Conservation (phyloP, 2,888 invertebrate genomes). For the Folsomia manolachei region DNA sequence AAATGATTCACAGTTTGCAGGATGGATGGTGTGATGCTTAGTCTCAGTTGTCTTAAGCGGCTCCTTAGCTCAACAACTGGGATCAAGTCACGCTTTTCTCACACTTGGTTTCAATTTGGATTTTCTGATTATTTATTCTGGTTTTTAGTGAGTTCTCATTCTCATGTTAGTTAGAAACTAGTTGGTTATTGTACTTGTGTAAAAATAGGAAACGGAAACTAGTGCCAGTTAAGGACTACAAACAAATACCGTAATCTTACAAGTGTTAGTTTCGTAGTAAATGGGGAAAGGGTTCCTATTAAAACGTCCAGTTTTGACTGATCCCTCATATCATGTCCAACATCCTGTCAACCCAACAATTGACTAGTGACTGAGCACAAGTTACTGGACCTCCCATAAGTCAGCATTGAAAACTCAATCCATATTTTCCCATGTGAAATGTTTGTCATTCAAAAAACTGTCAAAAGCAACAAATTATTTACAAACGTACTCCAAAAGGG, state of each 20-base stretch:
- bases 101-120: too few species aligned
- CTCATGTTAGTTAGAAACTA: too few species aligned
- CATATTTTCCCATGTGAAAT: neutral
- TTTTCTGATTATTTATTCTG: too few species aligned
- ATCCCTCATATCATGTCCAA: neutral
- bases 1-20: too few species aligned
- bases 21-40: too few species aligned
- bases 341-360: neutral
- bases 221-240: neutral
- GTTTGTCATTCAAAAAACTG: neutral
- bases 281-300: neutral
- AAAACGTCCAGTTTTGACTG: neutral
- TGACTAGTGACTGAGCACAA: neutral
- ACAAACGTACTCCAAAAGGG: neutral
- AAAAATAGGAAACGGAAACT: too few species aligned
- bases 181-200: too few species aligned
- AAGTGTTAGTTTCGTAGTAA: neutral
- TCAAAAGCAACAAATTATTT: neutral
- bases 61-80: too few species aligned
- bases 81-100: too few species aligned
- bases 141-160: too few species aligned
- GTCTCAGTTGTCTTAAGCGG: too few species aligned
- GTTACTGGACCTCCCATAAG: constrained; percentile 3
- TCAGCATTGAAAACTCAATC: neutral
- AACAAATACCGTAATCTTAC: neutral